A percentile compares a stretch with the other conserved stretches of the same genome.
Conservation (phyloP, 2,888 invertebrate genomes). For the Clusia tigrina region DNA sequence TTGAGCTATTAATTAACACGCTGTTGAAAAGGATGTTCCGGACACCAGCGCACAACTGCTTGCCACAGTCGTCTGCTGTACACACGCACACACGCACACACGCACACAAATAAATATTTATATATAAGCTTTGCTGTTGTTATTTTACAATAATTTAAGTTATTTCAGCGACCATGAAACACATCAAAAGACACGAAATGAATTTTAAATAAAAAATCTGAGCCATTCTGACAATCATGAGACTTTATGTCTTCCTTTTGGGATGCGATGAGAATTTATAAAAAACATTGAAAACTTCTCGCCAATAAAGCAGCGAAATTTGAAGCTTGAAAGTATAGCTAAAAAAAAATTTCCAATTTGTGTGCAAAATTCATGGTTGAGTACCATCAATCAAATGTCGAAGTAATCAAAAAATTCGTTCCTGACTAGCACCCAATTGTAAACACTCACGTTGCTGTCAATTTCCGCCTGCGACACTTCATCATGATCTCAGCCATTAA, state of each 20-base stretch:
- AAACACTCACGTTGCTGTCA: slow-evolving; percentile 7
- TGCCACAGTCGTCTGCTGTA: not conserved
- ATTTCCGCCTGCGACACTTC: slow-evolving; percentile 2
- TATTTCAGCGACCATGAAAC: no score
- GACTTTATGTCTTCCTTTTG: no score
- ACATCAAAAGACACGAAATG: no score
- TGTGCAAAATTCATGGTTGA: slow-evolving; percentile 4
- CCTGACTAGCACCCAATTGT: not conserved
- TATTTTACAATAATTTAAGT: no score
- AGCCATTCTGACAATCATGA: no score
- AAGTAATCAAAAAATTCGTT: slow-evolving; percentile 4
- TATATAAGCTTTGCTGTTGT: no score
- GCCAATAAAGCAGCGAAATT: not conserved
- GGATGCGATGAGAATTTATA: no score
- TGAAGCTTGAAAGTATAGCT: not conserved
- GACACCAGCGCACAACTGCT: not conserved
- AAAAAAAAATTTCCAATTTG: slow-evolving; percentile 4
- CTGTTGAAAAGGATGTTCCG: slow-evolving; percentile 39
- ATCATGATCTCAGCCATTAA: slow-evolving; percentile 6
- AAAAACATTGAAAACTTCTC: no score
- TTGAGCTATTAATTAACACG: slow-evolving; percentile 61
- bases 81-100: slow-evolving; percentile 11
- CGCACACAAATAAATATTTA: no score
- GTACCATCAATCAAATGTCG: not conserved
- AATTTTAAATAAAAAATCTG: no score